These are phyloP conservation scores for Danaus melanippus DNA, from an alignment of 1,140 invertebrate species.

Conservation along the genomic window DNA sequence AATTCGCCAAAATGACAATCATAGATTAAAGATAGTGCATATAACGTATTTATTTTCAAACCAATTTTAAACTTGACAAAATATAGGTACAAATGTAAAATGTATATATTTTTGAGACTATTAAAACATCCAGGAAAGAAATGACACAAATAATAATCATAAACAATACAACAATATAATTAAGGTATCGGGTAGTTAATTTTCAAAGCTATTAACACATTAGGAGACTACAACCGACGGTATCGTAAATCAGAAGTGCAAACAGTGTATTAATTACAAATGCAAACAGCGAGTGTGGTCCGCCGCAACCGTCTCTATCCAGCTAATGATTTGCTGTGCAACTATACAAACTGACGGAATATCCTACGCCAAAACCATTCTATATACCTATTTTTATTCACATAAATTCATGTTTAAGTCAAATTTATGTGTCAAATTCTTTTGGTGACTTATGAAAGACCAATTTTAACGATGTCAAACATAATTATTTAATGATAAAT, in stretches of 20 bases:
- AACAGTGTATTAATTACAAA: slow-evolving; percentile 71
- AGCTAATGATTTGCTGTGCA: slow-evolving; percentile 68
- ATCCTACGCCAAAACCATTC: slow-evolving; percentile 14
- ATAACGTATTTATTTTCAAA: too few relatives aligned
- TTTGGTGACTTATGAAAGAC: too few relatives aligned
- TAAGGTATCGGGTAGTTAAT: slow-evolving; percentile 32
- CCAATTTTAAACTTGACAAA: too few relatives aligned
- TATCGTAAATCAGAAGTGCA: slow-evolving; percentile 68
- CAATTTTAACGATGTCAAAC: too few relatives aligned
- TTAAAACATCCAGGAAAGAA: too few relatives aligned
- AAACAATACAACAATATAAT: slow-evolving; percentile 1
- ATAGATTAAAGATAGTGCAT: too few relatives aligned
- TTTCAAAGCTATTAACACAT: slow-evolving; percentile 66
- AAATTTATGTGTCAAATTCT: not conserved
- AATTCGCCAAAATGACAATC: too few relatives aligned
- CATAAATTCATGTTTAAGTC: not conserved
- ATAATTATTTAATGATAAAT: too few relatives aligned
- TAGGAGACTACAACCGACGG: slow-evolving; percentile 48
- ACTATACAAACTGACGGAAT: slow-evolving; percentile 29
- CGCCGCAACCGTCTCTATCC: slow-evolving; percentile 61
- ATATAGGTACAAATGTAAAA: too few relatives aligned
- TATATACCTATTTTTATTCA: not conserved
- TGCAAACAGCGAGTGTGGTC: slow-evolving; percentile 68
- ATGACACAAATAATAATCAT: too few relatives aligned
- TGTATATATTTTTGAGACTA: too few relatives aligned